Base-by-base conservation (phyloP, 2,888 invertebrate genomes). In the Cheilosia impressa region DNA sequence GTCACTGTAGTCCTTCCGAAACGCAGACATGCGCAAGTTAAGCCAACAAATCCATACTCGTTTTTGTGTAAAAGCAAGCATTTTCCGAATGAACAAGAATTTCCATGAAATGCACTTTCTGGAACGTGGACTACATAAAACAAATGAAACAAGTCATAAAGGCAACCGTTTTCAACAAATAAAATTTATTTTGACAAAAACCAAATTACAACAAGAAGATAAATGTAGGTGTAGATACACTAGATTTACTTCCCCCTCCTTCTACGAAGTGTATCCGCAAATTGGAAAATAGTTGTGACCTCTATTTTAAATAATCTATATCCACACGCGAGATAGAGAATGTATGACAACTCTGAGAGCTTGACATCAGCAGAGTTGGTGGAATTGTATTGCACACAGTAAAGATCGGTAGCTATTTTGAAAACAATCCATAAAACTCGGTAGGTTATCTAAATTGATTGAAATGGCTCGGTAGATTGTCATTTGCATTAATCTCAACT, bases 261-360 rank as follows among this genome's bases (percentile, higher is more conserved):
- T 72, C 31, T 55, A 27, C 38, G 24, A 53, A 38, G 57, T 68
- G 34, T 79, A 76, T 69, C 73, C 63, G 81, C 71, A 77, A 81
- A 85, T 85, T 85, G 66, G 57, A 81, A 85, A 85, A 85, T 85
- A 72, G 76, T 66, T 80, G 27, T 85, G 85, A 85, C 85, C 85
- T 81, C 85, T 77, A 81, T 81, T 77, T 57, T 13, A 65, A 60
- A 71, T 76, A 80, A 60, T 79, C 69, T 34, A 58, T 76, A 75
- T 79, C 65, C 63, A 77, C 47, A 62, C 52, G 50, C 57, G 68
- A 78, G 55, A 27, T 66, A 55, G 13, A 55, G 3, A 58, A 57
- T 68, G 55, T 57, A 31, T 53, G 41, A 9, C 65, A 41, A 53
- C 9, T 22, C n/a, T 2, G 31, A 52, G 3, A 31, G 31, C n/a